Base-by-base conservation (phyloP, 2,113 vertebrate genomes). In the Dasyornis broadbenti region DNA sequence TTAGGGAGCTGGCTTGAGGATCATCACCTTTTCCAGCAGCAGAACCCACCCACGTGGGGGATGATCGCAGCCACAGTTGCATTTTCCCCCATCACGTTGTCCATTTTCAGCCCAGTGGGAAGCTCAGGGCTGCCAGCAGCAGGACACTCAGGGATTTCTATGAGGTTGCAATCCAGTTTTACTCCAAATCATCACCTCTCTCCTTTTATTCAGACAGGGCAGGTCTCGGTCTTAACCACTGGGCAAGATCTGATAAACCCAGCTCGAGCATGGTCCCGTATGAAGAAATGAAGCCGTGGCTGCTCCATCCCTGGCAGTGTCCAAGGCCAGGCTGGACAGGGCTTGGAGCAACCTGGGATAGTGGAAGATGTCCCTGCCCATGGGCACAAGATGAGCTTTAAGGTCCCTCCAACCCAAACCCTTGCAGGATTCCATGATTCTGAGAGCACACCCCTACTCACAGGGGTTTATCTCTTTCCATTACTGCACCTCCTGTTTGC, bases 401-500 rank as follows among this genome's bases (percentile, higher is more conserved):
- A 42, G 35, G 15, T 33, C 35, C 40, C 19, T 80, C 66, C 50
- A 49, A 42, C 26, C 31, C 66, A 42, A 88, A 31, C 21, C 50
- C 52, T 49, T 28, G 15, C 64, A 70, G 31, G 49, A 37, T 6
- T 20, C 71, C 14, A 0, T 3, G 71, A 33, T 27, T 33, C 71
- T 40, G 49, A 49, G 79, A 7, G 45, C 30, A 3, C 66, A 26
- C 22, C 90, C 11, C 1, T 53, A 19, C 14, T 60, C 75, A 33
- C 68, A 37, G 35, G 28, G 7, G 24, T 92, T 93, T 80, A 27
- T 90, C 91, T 76, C 81, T 76, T 75, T 68, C 72, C 82, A 91
- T 81, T 49, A 27, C 80, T 35, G 15, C 56, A 37, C 65, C 83
- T 94, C 91, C 73, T 28, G 31, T 14, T 68, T 35, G 86, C 91